Conservation (phyloP, 2,797 vertebrate species). For the Channallabes apus region DNA sequence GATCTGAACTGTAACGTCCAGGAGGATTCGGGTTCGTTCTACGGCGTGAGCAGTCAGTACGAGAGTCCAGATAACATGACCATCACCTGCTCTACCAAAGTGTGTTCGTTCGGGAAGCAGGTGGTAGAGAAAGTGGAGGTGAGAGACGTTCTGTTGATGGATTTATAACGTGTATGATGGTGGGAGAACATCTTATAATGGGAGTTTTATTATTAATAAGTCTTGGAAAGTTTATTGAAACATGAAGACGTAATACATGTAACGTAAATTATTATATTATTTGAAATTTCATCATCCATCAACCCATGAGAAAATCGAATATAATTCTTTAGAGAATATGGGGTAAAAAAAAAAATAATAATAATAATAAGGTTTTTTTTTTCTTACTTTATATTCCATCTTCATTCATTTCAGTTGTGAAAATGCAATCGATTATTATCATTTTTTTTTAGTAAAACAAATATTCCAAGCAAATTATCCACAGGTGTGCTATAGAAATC, state of each 20-base stretch:
- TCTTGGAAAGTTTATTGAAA: not conserved
- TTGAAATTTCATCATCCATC: not conserved
- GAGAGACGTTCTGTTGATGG: slow-evolving; percentile 53
- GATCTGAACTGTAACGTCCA: slow-evolving; percentile 94
- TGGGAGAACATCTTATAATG: not conserved
- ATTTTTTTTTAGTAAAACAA: too few species aligned
- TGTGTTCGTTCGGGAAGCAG: slow-evolving; percentile 99
- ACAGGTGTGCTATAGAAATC: not conserved
- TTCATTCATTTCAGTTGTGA: too few species aligned
- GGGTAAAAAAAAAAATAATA: too few species aligned
- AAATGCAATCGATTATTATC: too few species aligned
- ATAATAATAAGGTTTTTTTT: too few species aligned
- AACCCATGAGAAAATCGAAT: not conserved
- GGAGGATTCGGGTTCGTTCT: slow-evolving; percentile 92
- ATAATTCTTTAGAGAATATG: not conserved
- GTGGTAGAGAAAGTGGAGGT: slow-evolving; percentile 99
- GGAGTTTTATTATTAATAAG: not conserved
- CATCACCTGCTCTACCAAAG: slow-evolving; percentile 99
- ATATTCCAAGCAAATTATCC: too few species aligned
- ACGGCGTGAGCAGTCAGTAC: slow-evolving; percentile 95
- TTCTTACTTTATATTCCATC: too few species aligned
- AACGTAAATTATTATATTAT: not conserved
- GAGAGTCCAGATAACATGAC: slow-evolving; percentile 99
- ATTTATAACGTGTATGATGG: not conserved
- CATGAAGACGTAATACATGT: not conserved